Evolutionary conservation across 37 sponge, comb jelly and placozoan genomes (phyloP), one percentile per base, ranked within the genome.

Genomic region (Agelas oroides): DNA sequence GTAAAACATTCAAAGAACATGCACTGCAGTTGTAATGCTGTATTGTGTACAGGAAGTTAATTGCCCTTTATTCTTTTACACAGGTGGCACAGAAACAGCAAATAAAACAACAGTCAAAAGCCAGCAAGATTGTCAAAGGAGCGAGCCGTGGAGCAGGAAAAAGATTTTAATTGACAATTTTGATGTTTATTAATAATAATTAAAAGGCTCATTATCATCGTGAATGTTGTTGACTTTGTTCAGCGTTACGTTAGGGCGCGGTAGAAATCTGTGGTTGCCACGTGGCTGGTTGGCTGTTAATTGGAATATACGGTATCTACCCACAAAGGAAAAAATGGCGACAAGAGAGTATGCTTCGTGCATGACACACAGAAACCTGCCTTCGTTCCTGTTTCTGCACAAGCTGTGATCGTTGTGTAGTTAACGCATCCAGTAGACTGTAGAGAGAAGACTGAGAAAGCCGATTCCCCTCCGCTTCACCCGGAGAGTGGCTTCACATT

Each of bases 221-320:
- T 46, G 46, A n/a, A n/a, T n/a, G n/a, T n/a, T n/a, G n/a, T n/a
- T n/a, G n/a, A n/a, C n/a, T n/a, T n/a, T 46, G 3, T 12, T 46
- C 46, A 46, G 46, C 3, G 46, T 46, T 46, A 46, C 6, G 46
- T 8, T 46, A 46, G 46, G 46, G 46, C 46, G 46, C 46, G 46
- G 46, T 8, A 46, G 46, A 46, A 46, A 46, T 46, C 27, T 28
- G 23, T 13, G 19, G n/a, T 61, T 11, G n/a, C 63, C 63, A 61
- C 63, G 63, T 61, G 63, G 63, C 63, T 61, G 37, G 81, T 54
- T 69, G 70, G 30, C 34, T 27, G 19, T 72, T 85, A 86, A 53
- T 71, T 71, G 78, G 79, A 61, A 73, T 83, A 90, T 90, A 84
- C 90, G 85, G 90, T 90, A 90, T 84, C 81, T 73, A 61, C 75